These are phyloP conservation scores for Eugnorisma glareosa DNA, from an alignment of 2,888 invertebrate genomes.

Conservation along the genomic window DNA sequence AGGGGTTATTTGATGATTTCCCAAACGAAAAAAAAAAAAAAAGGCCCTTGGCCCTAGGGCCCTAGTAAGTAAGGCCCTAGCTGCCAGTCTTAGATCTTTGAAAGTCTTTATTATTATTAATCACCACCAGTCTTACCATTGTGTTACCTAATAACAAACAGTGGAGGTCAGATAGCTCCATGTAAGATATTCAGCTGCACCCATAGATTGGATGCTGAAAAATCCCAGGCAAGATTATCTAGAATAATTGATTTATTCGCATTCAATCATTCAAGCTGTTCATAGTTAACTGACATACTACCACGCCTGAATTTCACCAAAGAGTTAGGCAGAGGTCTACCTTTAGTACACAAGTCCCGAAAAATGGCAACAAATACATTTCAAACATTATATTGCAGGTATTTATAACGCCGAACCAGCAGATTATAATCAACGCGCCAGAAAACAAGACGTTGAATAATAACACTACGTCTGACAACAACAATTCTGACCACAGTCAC, in stretches of 20 bases:
- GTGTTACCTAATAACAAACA: not conserved
- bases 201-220: not conserved
- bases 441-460: slow-evolving; percentile 79
- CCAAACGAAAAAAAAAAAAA: too few relatives aligned
- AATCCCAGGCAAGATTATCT: not conserved
- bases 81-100: not conserved
- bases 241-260: not conserved
- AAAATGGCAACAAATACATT: not conserved
- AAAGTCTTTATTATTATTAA: not conserved
- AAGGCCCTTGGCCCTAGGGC: too few relatives aligned
- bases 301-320: not conserved
- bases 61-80: too few relatives aligned
- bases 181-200: not conserved
- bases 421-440: slow-evolving; percentile 83
- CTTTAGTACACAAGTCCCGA: not conserved
- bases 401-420: slow-evolving; percentile 85
- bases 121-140: not conserved
- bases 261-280: not conserved
- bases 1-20: too few relatives aligned
- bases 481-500: slow-evolving; percentile 69
- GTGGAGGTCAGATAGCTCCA: not conserved
- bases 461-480: slow-evolving; percentile 81
- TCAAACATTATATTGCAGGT: slow-evolving; percentile 72
- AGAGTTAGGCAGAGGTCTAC: not conserved
- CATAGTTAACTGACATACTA: not conserved